Evolutionary conservation across 2,797 vertebrate species (phyloP).

Genomic region (Macropus fuliginosus): DNA sequence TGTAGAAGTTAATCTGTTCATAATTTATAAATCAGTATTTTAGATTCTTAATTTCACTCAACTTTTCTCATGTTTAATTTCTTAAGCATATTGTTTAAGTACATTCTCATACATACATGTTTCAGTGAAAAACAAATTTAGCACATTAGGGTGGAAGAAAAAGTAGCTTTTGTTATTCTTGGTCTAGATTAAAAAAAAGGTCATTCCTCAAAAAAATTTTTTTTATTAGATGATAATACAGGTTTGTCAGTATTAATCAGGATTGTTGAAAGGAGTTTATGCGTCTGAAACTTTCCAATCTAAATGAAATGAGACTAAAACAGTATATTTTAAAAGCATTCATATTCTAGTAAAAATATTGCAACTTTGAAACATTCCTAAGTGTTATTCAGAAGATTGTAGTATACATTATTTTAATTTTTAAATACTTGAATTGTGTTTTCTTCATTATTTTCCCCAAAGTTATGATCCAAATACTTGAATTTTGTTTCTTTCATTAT

Average conservation of each 20-base stretch:
- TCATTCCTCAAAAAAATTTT: neutral
- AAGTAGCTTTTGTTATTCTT: neutral
- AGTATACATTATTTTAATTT: neutral
- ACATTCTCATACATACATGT: neutral
- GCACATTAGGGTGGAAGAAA: neutral
- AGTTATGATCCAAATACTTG: neutral
- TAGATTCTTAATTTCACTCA: constrained; percentile 45
- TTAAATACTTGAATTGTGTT: neutral
- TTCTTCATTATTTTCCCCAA: neutral
- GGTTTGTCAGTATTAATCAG: neutral
- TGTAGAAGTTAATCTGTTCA: constrained; percentile 25
- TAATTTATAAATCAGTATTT: constrained; percentile 49
- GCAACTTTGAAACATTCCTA: neutral
- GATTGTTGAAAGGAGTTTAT: neutral
- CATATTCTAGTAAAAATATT: neutral
- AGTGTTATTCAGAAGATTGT: neutral
- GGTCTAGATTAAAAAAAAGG: neutral
- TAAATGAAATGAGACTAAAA: neutral
- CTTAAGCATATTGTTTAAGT: neutral
- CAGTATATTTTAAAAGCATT: neutral
- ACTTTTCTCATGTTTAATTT: constrained; percentile 14
- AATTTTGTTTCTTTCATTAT: constrained; percentile 1
- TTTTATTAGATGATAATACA: neutral
- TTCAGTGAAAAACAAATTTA: neutral
- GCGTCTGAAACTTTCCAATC: neutral